Evolutionary conservation across 2,113 vertebrate species (phyloP), one percentile per base, ranked within the genome.

Genomic region (Anolis carolinensis): DNA sequence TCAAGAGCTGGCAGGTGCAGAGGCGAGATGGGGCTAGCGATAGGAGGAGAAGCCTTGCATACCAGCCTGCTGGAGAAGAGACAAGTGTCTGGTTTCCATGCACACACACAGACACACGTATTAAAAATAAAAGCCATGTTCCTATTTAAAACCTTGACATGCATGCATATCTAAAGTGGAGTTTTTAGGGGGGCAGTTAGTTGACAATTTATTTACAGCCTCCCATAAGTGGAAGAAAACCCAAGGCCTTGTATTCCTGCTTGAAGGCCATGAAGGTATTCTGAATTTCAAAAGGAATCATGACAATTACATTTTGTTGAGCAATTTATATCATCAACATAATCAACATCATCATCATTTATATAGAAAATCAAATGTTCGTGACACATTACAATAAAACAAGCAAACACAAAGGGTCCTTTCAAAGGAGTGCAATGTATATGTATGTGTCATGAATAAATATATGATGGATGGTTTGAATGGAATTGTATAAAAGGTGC

Each of bases 1-100:
- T 93, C 86, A 93, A 94, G 84, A 2, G 65, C 82, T 65, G 89
- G 86, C 95, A 95, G 94, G 90, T 94, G 94, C 93, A 91, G 25
- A 10, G 52, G 63, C 39, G 72, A 0, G 7, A 55, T 77, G 76
- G 67, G 0, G 3, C 79, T 81, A 90, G 88, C 87, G 63, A 73
- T 87, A 89, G 7, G 71, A 91, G 86, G 89, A 91, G 86, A 91
- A 89, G 86, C 82, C 0, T 87, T 59, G 30, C 48, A 36, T 11
- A 32, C 68, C 25, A 50, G 34, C 73, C 79, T 91, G 79, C 68
- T 65, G 0, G 72, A 77, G 67, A 25, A 80, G 62, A 18, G 71
- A 77, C 88, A 93, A 90, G 90, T 90, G 89, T 59, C 68, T 39
- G 84, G 74, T 81, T 44, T 48, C 84, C 72, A 67, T 89, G 79